Conservation (phyloP, 2,113 vertebrate species). For the Willisornis vidua region DNA sequence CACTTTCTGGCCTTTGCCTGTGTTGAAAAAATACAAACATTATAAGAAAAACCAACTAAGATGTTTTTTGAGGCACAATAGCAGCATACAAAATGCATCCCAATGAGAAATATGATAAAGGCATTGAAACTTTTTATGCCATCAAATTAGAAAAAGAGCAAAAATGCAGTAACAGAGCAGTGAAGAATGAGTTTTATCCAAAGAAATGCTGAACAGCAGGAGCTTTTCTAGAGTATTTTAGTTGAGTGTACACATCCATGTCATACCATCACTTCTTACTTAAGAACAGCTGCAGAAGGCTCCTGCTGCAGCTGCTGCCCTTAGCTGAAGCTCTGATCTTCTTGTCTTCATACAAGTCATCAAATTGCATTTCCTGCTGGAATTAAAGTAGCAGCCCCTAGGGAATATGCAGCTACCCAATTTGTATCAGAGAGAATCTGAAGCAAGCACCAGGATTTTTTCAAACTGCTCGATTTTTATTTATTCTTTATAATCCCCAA, state of each 20-base stretch:
- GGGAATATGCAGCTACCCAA: conserved; percentile 62
- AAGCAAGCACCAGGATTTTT: background rate
- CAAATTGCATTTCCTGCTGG: conserved; percentile 67
- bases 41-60: background rate
- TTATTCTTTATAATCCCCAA: background rate
- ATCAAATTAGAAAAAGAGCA: background rate
- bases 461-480: background rate
- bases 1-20: background rate
- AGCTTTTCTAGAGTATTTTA: conserved; percentile 57
- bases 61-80: background rate
- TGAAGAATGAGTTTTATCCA: conserved; percentile 2
- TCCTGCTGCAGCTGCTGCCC: conserved; percentile 54
- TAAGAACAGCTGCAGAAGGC: conserved; percentile 69
- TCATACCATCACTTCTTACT: conserved; percentile 64
- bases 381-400: conserved; percentile 64
- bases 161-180: background rate
- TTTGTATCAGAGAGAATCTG: conserved; percentile 26
- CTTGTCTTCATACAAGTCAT: conserved; percentile 71
- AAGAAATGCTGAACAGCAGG: background rate
- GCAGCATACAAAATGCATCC: background rate
- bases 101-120: background rate
- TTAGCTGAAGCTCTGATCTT: conserved; percentile 72
- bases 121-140: background rate
- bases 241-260: conserved; percentile 42
- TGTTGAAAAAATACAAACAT: background rate